phyloP scores from a whole-genome alignment of 2,113 vertebrate species.

The Nipponia nippon region DNA sequence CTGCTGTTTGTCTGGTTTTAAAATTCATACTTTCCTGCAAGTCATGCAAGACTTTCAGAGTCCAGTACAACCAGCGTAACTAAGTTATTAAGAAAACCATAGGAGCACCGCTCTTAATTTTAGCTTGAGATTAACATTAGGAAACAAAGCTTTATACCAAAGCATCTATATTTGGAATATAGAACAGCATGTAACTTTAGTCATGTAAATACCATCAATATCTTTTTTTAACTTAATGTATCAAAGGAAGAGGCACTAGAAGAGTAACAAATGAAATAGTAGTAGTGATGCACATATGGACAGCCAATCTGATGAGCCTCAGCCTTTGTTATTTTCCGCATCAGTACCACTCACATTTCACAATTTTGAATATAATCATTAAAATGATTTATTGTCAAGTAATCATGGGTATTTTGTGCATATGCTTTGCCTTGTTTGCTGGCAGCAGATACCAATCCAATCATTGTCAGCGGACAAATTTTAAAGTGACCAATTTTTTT shows the following conservation, averaged over 20 bases:
- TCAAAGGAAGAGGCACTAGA: not conserved
- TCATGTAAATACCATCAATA: not conserved
- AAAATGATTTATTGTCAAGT: constrained; percentile 69
- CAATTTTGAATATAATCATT: constrained; percentile 67
- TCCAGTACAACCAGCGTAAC: not conserved
- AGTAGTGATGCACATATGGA: constrained; percentile 29
- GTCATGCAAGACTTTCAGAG: not conserved
- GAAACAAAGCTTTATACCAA: not conserved
- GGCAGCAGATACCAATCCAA: constrained; percentile 49
- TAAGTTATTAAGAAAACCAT: not conserved
- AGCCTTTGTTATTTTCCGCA: constrained; percentile 62
- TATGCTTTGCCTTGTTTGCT: constrained; percentile 70
- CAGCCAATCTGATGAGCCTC: constrained; percentile 21
- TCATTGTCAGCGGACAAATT: constrained; percentile 37
- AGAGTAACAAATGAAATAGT: not conserved
- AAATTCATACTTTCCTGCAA: not conserved
- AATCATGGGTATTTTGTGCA: constrained; percentile 58
- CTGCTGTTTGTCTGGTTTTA: not conserved
- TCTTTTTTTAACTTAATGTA: not conserved
- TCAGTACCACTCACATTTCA: constrained; percentile 55
- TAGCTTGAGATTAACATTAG: not conserved
- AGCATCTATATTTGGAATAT: not conserved
- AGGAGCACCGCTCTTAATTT: not conserved
- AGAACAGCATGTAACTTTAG: not conserved
- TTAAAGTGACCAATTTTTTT: constrained; percentile 50